These are phyloP conservation scores for Eucidaris tribuloides DNA, from an alignment of 35 echinoderm and acorn worm genomes.

Conservation along the genomic window DNA sequence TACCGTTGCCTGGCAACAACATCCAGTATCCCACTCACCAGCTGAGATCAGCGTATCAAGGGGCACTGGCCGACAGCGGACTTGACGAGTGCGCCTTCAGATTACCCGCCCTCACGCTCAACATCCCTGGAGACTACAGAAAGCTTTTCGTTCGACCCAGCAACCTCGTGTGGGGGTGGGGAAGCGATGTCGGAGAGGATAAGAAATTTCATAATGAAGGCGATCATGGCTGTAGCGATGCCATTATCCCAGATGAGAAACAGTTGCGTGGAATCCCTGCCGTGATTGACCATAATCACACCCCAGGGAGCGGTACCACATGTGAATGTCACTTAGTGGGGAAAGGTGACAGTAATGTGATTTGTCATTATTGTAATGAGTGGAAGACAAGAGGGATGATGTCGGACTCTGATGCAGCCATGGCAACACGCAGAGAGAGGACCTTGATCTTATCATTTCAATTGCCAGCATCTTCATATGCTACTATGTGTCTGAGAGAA, in stretches of 20 bases:
- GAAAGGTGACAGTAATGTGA: too few relatives aligned
- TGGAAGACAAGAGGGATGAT: too few relatives aligned
- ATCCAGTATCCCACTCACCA: conserved; percentile 60
- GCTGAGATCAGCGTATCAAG: conserved; percentile 38
- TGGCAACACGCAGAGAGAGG: background rate
- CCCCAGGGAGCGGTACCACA: background rate
- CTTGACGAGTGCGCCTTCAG: conserved; percentile 50
- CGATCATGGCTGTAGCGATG: background rate
- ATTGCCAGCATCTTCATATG: conserved; percentile 76
- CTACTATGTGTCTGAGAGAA: conserved; percentile 64
- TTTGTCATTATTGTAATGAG: too few relatives aligned
- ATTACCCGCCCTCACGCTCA: conserved; percentile 53
- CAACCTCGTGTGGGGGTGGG: conserved; percentile 48
- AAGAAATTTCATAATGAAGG: background rate
- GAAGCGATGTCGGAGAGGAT: background rate
- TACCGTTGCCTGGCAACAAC: conserved; percentile 85
- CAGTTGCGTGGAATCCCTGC: background rate
- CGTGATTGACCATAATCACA: background rate
- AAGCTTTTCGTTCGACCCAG: conserved; percentile 38
- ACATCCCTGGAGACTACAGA: conserved; percentile 86
- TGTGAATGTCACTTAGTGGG: too few relatives aligned
- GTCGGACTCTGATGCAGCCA: background rate
- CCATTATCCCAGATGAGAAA: background rate
- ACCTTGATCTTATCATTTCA: conserved; percentile 45
- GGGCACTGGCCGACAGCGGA: conserved; percentile 33